Conservation (phyloP, 2,113 vertebrate genomes). For the Megaptera novaeangliae region DNA sequence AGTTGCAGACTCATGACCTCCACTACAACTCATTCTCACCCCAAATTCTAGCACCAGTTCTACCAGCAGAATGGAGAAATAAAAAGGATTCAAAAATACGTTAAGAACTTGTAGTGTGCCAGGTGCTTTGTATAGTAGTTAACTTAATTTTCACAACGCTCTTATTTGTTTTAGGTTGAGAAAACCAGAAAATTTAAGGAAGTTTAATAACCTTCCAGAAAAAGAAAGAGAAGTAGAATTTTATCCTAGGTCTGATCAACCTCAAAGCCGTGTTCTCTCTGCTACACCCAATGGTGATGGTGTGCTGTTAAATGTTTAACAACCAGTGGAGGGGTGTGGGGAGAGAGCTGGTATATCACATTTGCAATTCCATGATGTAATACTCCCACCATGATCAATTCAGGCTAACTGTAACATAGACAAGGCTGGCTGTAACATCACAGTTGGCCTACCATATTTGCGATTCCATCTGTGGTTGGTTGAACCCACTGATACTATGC, state of each 20-base stretch:
- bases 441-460: neutral
- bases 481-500: neutral
- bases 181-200: neutral
- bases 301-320: neutral
- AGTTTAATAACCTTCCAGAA: neutral
- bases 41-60: neutral
- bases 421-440: neutral
- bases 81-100: neutral
- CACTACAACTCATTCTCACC: neutral
- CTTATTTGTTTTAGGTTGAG: neutral
- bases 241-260: neutral
- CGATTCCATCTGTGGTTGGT: neutral
- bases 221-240: neutral
- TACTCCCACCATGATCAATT: neutral
- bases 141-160: neutral
- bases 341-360: neutral
- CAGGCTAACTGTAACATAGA: neutral
- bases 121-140: neutral
- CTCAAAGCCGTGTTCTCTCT: neutral
- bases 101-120: neutral
- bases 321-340: neutral
- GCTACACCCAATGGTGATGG: neutral
- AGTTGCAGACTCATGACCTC: neutral
- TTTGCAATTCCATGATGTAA: neutral
- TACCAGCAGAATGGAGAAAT: neutral